Conservation (phyloP, 2,888 invertebrate species). For the Tethea ocularis region DNA sequence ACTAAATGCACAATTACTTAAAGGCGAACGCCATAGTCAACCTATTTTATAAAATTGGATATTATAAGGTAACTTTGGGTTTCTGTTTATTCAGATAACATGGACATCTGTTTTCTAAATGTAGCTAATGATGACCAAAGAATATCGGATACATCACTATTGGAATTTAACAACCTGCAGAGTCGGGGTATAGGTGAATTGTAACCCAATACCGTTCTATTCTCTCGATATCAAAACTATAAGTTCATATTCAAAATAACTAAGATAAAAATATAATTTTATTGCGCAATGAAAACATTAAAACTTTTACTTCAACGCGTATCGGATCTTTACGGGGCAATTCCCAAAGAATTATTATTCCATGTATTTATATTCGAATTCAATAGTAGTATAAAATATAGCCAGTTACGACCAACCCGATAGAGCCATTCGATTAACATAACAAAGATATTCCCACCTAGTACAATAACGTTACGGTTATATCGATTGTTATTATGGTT, state of each 20-base stretch:
- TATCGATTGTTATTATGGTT: slow-evolving; percentile 24
- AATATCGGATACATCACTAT: too few relatives aligned
- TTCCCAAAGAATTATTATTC: neutral
- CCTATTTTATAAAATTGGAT: too few relatives aligned
- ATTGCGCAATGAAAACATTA: neutral
- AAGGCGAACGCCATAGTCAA: too few relatives aligned
- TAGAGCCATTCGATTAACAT: slow-evolving; percentile 44
- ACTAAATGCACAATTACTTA: too few relatives aligned
- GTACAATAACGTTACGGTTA: slow-evolving; percentile 30
- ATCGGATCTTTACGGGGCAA: neutral
- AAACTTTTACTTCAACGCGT: neutral
- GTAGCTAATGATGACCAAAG: too few relatives aligned
- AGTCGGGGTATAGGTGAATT: too few relatives aligned
- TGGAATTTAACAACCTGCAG: too few relatives aligned
- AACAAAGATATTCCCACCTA: slow-evolving; percentile 41
- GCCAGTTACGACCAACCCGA: slow-evolving; percentile 20
- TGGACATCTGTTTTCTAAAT: too few relatives aligned
- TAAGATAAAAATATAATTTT: neutral
- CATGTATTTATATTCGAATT: neutral
- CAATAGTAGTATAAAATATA: slow-evolving; percentile 24
- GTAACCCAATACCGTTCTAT: too few relatives aligned
- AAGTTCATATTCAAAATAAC: neutral
- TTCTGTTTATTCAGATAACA: too few relatives aligned
- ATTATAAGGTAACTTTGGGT: too few relatives aligned
- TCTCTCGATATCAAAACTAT: too few relatives aligned